Evolutionary conservation across 2,113 vertebrate species (phyloP).

Genomic region (Rhineura floridana): DNA sequence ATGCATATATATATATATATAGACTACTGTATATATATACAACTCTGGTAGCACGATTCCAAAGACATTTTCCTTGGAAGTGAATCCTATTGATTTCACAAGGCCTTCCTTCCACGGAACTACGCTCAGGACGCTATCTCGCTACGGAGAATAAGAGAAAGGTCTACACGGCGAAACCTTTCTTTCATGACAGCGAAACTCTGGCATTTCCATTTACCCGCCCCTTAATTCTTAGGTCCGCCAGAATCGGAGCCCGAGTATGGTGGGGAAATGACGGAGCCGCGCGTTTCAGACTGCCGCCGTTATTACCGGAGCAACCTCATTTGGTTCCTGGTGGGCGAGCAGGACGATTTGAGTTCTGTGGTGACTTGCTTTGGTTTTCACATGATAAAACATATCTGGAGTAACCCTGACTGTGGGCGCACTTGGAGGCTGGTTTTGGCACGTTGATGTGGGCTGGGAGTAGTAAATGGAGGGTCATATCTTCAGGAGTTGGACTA

Average conservation of each 20-base stretch:
- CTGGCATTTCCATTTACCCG: background rate
- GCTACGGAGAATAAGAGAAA: background rate
- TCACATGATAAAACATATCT: background rate
- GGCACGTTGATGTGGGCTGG: background rate
- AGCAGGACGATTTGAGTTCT: background rate
- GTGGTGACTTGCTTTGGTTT: too few relatives aligned
- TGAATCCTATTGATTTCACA: background rate
- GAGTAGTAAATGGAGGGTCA: background rate
- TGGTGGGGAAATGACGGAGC: background rate
- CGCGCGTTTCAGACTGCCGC: background rate
- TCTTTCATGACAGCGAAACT: background rate
- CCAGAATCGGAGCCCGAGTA: background rate
- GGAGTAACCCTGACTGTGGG: background rate
- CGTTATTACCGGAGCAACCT: background rate
- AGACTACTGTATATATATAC: background rate
- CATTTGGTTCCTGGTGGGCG: background rate
- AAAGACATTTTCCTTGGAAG: background rate
- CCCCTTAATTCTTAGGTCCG: background rate
- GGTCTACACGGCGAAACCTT: constrained; percentile 18
- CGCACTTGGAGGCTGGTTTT: background rate
- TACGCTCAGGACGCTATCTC: background rate
- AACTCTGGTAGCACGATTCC: background rate
- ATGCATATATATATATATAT: background rate
- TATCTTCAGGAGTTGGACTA: background rate
- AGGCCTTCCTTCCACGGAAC: background rate